phyloP scores from a whole-genome alignment of 2,113 vertebrate genomes.

The Verasper variegatus region DNA sequence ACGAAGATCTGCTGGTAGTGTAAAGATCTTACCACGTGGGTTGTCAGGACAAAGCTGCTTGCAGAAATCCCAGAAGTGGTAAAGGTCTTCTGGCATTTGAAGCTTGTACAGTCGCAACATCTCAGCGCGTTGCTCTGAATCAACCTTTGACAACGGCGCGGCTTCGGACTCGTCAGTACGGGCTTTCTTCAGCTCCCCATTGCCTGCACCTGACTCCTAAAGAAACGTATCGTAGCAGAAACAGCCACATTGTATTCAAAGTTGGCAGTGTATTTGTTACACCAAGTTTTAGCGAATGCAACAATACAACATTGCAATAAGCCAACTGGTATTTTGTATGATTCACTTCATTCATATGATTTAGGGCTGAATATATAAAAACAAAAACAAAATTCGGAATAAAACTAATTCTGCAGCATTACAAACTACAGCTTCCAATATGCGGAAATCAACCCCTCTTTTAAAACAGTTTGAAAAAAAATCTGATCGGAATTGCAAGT shows the following conservation, averaged over 20 bases:
- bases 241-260: neutral
- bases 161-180: constrained; percentile 57
- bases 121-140: constrained; percentile 82
- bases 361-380: too few relatives aligned
- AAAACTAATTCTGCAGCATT: too few relatives aligned
- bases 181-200: constrained; percentile 82
- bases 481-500: too few relatives aligned
- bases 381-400: too few relatives aligned
- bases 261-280: neutral
- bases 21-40: constrained; percentile 83
- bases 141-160: constrained; percentile 21
- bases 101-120: constrained; percentile 85
- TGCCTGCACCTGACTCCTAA: constrained; percentile 51
- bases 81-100: constrained; percentile 92
- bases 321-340: neutral
- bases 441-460: too few relatives aligned
- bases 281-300: neutral
- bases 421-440: too few relatives aligned
- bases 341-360: too few relatives aligned
- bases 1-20: neutral
- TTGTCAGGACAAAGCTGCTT: constrained; percentile 85
- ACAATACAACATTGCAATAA: too few relatives aligned
- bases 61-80: constrained; percentile 95
- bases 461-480: too few relatives aligned
- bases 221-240: neutral